A percentile compares a stretch with the other conserved stretches of the same genome.
Evolutionary conservation across 1,140 invertebrate genomes (phyloP).

Genomic region (Triops cancriformis): DNA sequence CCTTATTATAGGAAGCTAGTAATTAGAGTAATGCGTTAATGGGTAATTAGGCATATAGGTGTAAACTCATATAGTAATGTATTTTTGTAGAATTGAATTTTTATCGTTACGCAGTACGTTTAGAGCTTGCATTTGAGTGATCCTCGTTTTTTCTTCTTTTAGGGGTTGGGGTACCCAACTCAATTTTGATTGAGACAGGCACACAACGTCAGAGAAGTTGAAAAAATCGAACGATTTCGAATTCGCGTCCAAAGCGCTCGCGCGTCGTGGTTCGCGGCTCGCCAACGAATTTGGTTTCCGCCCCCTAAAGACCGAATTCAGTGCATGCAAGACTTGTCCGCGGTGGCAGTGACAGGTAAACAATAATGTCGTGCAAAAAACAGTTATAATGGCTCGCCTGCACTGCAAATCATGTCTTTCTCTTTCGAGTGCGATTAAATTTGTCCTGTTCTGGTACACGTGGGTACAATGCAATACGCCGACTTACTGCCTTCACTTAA

Average conservation of each 20-base stretch:
- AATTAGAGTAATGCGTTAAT: no score
- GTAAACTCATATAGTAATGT: no score
- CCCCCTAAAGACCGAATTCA: not conserved
- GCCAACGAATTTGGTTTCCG: not conserved
- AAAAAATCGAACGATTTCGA: no score
- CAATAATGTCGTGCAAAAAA: conserved; percentile 14
- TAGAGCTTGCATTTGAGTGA: no score
- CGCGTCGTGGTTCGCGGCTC: not conserved
- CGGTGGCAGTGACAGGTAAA: conserved; percentile 7
- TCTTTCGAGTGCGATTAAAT: not conserved
- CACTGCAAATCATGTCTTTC: not conserved
- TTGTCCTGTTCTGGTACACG: not conserved
- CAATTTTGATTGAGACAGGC: no score
- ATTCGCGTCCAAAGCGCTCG: not conserved
- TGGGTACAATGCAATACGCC: not conserved
- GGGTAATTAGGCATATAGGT: no score
- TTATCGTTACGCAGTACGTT: no score
- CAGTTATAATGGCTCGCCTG: not conserved
- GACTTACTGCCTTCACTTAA: conserved; percentile 43
- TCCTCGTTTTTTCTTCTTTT: no score
- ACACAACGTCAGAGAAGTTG: no score
- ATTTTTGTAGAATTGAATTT: no score
- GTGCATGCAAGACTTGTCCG: not conserved
- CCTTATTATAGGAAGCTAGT: no score
- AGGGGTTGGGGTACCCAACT: no score